Evolutionary conservation across 2,797 vertebrate species (phyloP), one percentile per base, ranked within the genome.

Genomic region (Heliangelus exortis): DNA sequence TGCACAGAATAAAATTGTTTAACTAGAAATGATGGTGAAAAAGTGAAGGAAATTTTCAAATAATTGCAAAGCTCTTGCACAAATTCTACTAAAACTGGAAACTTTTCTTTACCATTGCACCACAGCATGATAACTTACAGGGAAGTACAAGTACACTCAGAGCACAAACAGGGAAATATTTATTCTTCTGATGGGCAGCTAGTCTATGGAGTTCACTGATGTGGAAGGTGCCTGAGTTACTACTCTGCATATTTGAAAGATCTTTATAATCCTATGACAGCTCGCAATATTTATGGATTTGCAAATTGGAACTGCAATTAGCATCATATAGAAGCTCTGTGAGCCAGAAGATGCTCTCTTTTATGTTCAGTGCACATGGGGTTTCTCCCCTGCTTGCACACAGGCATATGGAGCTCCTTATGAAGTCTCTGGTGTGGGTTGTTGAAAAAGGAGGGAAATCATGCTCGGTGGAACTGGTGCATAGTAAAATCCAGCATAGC

Each of bases 151-250:
- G 61, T 14, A 72, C 61, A 91, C 71, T 92, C 82, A 80, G 48
- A 77, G 68, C 28, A 96, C 83, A 90, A 84, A 88, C 85, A 95
- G 80, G 83, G 87, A 97, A 97, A 93, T 92, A 62, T 90, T 66
- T 76, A 63, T 93, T 96, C 47, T 71, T 45, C 29, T 62, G 48
- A 22, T n/a, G n/a, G 82, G 20, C 53, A 87, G 72, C 68, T 82
- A 84, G 19, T 86, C 61, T 57, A 3, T 11, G 26, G 77, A 90
- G 45, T 89, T 77, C 53, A 77, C 76, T 62, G 61, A 75, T 15
- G 10, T 48, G 68, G 39, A 86, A 94, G 48, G 75, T 53, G 18
- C 16, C 25, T 2, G 11, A 67, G 68, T 57, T 87, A 68, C 67
- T 82, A 34, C 10, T 73, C 33, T 75, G 55, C 71, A 61, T 94